These are phyloP conservation scores for Salticus scenicus DNA, from an alignment of 2,888 invertebrate genomes.

Conservation along the genomic window DNA sequence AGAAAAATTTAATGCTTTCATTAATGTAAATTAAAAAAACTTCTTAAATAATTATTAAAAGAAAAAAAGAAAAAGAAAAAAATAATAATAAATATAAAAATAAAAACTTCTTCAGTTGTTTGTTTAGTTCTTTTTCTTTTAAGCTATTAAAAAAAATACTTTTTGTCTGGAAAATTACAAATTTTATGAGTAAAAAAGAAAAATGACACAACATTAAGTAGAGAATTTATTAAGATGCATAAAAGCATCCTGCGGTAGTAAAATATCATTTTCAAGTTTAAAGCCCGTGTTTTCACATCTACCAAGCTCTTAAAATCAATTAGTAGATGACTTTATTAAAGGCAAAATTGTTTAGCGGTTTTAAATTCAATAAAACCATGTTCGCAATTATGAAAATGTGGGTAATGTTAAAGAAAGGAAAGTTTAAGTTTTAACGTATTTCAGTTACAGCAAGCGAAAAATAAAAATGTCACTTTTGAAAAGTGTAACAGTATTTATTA, in stretches of 20 bases:
- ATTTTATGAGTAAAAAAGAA: not conserved
- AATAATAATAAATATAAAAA: too few species aligned
- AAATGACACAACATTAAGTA: not conserved
- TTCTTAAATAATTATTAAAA: constrained; percentile 3
- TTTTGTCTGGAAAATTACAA: not conserved
- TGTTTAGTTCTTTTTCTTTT: too few species aligned
- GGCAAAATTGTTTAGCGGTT: not conserved
- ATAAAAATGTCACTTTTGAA: not conserved
- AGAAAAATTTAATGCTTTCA: not conserved
- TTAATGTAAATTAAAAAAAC: not conserved
- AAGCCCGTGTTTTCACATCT: not conserved
- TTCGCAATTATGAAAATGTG: not conserved
- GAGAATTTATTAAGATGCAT: not conserved
- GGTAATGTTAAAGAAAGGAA: not conserved
- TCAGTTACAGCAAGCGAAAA: not conserved
- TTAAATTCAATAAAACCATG: not conserved
- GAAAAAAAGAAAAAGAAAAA: too few species aligned
- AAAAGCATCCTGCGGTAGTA: not conserved
- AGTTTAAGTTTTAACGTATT: not conserved
- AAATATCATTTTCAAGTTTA: not conserved
- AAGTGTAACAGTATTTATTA: not conserved
- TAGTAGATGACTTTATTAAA: not conserved
- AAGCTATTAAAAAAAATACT: not conserved
- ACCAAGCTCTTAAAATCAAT: not conserved
- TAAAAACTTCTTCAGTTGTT: too few species aligned